Base-by-base conservation (phyloP, 2,888 invertebrate genomes). In the Xestia ashworthii region DNA sequence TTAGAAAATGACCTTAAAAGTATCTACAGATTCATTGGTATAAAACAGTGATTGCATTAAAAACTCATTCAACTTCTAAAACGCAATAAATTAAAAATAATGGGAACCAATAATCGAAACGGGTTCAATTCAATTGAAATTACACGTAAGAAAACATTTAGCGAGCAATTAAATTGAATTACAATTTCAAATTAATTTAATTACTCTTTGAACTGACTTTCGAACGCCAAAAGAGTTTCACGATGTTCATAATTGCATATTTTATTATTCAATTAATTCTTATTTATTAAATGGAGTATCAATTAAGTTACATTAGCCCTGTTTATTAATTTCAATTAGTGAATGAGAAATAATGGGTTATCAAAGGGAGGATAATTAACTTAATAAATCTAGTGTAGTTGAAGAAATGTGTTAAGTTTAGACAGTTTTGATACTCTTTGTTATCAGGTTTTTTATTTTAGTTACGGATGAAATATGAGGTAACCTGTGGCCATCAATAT, bases 321-420 rank as follows among this genome's bases (percentile, higher is more conserved):
- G 74, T 89, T 86, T 82, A 88, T 89, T 76, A 79, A 76, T 71
- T 83, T 88, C 74, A 81, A 84, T 89, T 73, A 81, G 77, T 46
- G 72, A 79, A 75, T 80, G 69, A 82, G 80, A 76, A 78, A 76
- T 83, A 82, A 85, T 81, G 71, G 62, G 11, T 78, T 71, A 84
- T 88, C 81, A 89, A 89, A 87, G 75, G 46, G 38, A 50, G 8
- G 19, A 19, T 78, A 80, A 81, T 79, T 85, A 78, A 82, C 72
- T 83, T 83, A 71, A 67, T 71, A 48, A 48, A 62, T 74, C 22
- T 66, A 65, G 64, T 71, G 46, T 70, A 38, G 48, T 70, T 14
- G 12, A 64, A 25, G 41, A 44, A 70, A 66, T 71, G n/a, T 65
- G 32, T 60, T 68, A 12, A 16, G 3, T 71, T 62, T 65, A 14